These are phyloP conservation scores for Reticulitermes speratus DNA, from an alignment of 1,140 invertebrate genomes.

Conservation along the genomic window DNA sequence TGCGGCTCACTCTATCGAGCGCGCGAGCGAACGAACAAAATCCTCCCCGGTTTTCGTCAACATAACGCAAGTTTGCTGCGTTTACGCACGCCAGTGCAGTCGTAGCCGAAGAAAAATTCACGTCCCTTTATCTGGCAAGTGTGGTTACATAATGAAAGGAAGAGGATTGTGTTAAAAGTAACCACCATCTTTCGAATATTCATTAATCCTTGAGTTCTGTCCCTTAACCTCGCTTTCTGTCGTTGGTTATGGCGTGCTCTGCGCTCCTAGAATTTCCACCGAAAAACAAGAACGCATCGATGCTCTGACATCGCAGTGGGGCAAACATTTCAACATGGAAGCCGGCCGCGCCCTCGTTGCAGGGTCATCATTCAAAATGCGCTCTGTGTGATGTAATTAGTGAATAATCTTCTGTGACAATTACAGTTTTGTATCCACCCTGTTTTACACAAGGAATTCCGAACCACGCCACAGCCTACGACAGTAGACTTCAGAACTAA, in stretches of 20 bases:
- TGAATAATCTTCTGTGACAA: neutral
- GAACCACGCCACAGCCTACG: too few relatives aligned
- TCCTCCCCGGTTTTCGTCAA: neutral
- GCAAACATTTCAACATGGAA: slow-evolving; percentile 11
- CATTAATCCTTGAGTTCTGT: neutral
- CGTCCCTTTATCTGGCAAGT: neutral
- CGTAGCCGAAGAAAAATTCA: neutral
- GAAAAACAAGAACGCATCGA: neutral
- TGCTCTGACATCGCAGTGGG: neutral
- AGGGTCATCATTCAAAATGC: too few relatives aligned
- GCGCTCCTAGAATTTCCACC: neutral
- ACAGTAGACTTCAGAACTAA: neutral
- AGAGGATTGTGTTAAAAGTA: neutral
- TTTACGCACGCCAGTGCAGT: neutral
- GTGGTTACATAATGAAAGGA: neutral
- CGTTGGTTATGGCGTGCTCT: neutral
- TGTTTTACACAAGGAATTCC: neutral
- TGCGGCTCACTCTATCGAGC: neutral
- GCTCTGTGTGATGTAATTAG: too few relatives aligned
- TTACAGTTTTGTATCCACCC: neutral
- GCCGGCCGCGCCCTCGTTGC: neutral
- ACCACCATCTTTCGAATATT: neutral
- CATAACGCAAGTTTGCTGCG: neutral
- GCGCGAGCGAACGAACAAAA: neutral
- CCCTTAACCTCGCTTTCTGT: neutral